A percentile compares a stretch with the other conserved stretches of the same genome.
These are phyloP conservation scores for Carassius gibelio DNA, from an alignment of 2,113 vertebrate species.

Conservation along the genomic window DNA sequence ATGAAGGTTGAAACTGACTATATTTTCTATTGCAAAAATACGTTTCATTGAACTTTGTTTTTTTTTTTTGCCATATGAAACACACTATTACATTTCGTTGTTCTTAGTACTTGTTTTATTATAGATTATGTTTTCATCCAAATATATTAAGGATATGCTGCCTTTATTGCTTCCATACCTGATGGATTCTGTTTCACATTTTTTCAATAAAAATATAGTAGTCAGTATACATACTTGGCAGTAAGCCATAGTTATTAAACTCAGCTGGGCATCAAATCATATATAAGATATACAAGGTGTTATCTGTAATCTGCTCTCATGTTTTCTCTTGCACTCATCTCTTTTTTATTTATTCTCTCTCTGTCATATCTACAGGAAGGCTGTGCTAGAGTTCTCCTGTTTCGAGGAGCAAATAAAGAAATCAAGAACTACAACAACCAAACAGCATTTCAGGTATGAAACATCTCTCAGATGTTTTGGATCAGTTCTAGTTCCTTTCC, in stretches of 20 bases:
- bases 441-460: conserved; percentile 90
- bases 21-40: too few species aligned
- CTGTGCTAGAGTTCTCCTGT: conserved; percentile 92
- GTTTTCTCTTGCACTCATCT: conserved; percentile 19
- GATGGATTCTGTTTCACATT: background rate
- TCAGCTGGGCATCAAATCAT: background rate
- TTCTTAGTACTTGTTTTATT: too few species aligned
- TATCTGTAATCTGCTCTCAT: conserved; percentile 5
- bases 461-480: conserved; percentile 5
- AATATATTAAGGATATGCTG: too few species aligned
- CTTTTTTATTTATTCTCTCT: background rate
- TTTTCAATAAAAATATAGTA: background rate
- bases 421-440: conserved; percentile 98
- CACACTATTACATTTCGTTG: too few species aligned
- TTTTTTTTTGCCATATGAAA: too few species aligned
- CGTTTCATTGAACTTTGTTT: too few species aligned
- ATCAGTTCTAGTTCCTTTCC: background rate
- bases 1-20: too few species aligned
- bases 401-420: conserved; percentile 94
- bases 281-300: background rate
- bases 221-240: background rate
- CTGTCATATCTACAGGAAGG: conserved; percentile 81
- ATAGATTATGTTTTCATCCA: too few species aligned
- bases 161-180: background rate
- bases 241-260: background rate